These are phyloP conservation scores for Acinonyx jubatus DNA, from an alignment of 2,113 vertebrate genomes.

Conservation along the genomic window DNA sequence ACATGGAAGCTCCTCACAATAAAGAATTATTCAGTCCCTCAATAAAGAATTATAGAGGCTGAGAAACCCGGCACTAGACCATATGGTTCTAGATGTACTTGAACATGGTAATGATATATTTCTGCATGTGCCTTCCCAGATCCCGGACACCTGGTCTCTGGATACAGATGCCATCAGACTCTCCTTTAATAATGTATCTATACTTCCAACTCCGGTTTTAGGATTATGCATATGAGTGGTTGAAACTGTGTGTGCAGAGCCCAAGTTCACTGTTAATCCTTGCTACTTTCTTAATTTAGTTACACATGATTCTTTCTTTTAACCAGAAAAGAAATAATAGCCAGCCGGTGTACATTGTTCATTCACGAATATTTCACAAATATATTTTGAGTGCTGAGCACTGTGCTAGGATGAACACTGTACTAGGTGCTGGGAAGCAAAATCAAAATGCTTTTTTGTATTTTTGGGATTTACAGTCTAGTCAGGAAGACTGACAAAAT, in stretches of 20 bases:
- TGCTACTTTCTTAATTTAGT: background rate
- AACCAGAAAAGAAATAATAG: background rate
- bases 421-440: background rate
- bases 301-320: background rate
- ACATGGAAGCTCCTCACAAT: background rate
- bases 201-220: background rate
- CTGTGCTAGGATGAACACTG: background rate
- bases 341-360: background rate
- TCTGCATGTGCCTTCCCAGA: background rate
- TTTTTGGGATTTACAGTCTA: background rate
- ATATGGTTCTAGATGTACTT: background rate
- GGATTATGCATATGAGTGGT: background rate
- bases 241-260: background rate
- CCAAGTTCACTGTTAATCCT: background rate
- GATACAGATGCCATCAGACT: background rate
- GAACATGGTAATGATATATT: background rate
- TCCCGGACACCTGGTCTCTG: background rate
- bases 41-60: background rate
- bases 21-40: background rate
- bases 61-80: background rate
- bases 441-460: background rate
- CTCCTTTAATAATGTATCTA: background rate
- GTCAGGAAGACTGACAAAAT: background rate
- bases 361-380: background rate
- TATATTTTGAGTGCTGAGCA: background rate